phyloP scores from a whole-genome alignment of 2,797 vertebrate species.

The Oceanodroma leucorhoa region DNA sequence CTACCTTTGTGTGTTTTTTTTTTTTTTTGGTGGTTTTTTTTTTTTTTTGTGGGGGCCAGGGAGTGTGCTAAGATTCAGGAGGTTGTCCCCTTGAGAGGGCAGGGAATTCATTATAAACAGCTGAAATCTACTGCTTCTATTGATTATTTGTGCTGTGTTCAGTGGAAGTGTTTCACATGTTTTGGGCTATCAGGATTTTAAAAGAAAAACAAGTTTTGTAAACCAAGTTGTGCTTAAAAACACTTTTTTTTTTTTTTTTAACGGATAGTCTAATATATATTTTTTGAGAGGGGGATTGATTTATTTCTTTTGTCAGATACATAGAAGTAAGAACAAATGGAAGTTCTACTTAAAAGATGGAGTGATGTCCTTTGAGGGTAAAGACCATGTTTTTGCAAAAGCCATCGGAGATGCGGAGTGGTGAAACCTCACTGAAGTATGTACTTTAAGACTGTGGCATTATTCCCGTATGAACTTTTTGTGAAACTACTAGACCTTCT shows the following conservation, averaged over 20 bases:
- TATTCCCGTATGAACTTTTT: not conserved
- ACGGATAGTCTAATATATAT: not conserved
- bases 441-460: not conserved
- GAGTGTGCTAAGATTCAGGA: not conserved
- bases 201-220: not conserved
- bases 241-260: not conserved
- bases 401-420: slow-evolving; percentile 95
- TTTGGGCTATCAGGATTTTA: not conserved
- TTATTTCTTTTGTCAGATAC: slow-evolving; percentile 81
- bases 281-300: not conserved
- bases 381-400: slow-evolving; percentile 95
- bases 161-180: not conserved
- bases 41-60: not conserved
- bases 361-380: slow-evolving; percentile 91
- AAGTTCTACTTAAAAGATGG: slow-evolving; percentile 97
- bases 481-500: not conserved
- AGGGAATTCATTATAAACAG: not conserved
- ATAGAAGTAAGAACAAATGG: slow-evolving; percentile 97
- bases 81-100: not conserved
- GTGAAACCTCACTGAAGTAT: slow-evolving; percentile 72
- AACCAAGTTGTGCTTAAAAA: not conserved
- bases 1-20: not conserved
- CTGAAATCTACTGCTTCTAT: not conserved
- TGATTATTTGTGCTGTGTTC: not conserved
- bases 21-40: not conserved